Evolutionary conservation across 2,888 invertebrate species (phyloP).

Genomic region (Micropterix aruncella): DNA sequence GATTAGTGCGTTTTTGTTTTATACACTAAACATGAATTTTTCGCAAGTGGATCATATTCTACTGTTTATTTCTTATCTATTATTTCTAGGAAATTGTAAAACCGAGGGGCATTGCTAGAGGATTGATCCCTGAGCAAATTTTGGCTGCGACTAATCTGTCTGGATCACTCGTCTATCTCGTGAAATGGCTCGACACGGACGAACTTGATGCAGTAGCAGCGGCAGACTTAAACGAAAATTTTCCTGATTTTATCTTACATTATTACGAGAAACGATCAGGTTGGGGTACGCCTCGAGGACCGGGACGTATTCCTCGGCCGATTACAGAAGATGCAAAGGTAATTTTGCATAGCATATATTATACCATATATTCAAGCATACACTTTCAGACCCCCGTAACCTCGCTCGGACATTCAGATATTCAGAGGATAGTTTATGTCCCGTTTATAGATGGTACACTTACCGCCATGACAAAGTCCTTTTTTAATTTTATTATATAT

Average conservation of each 20-base stretch:
- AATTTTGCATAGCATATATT: too few species aligned
- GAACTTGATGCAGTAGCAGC: constrained; percentile 53
- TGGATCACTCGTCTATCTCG: constrained; percentile 77
- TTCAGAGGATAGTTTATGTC: too few species aligned
- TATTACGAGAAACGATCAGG: constrained; percentile 40
- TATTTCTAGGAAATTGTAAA: constrained; percentile 40
- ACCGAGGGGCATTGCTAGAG: constrained; percentile 63
- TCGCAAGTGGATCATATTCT: too few species aligned
- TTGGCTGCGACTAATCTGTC: constrained; percentile 83
- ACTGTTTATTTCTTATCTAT: constrained; percentile 5
- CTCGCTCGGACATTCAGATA: too few species aligned
- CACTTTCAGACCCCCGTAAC: too few species aligned
- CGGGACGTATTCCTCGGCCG: not conserved
- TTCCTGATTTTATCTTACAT: constrained; percentile 46
- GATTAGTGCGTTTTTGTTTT: too few species aligned
- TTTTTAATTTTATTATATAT: too few species aligned
- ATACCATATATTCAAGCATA: too few species aligned
- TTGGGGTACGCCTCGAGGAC: not conserved
- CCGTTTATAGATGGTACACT: too few species aligned
- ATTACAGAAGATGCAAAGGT: too few species aligned
- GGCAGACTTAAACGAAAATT: constrained; percentile 41
- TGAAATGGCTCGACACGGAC: constrained; percentile 66
- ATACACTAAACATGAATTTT: too few species aligned
- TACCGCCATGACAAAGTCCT: too few species aligned
- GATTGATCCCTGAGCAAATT: constrained; percentile 71